Base-by-base conservation (phyloP, 1,140 invertebrate genomes). In the Macrobrachium rosenbergii region DNA sequence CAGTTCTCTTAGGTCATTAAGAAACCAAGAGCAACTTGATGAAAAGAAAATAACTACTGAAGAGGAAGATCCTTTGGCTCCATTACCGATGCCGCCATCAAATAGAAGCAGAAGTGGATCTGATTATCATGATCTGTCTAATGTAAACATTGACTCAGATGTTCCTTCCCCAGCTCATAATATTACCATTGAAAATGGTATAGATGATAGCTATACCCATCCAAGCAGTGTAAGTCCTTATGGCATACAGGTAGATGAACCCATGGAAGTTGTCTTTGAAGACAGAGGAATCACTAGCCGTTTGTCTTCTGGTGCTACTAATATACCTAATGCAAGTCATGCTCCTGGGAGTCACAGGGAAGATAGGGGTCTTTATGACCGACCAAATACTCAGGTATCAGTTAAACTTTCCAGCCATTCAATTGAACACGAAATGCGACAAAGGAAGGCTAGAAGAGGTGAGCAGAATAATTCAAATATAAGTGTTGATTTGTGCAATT, bases 41-140 rank as follows among this genome's bases (percentile, higher is more conserved):
- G 77, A 72, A 37, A 69, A 45, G 43, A 23, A 58, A 59, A 52
- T 52, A 10, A 52, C 52, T 5, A 52, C 52, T 12, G 58, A 87
- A 63, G 84, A 87, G 19, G 84, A 75, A 58, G 84, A 87, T 73
- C 84, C 84, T 21, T 58, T 87, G 79, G 84, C 78, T 45, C 60
- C 78, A n/a, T 17, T 81, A 58, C 64, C 75, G 19, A 12, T 82
- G 16, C 59, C 84, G 23, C 21, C 37, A 0, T 62, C 84, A 76
- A 80, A 28, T 60, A 73, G 60, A n/a, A 75, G 64, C 72, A 81
- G 78, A 64, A 72, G 37, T 23, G 63, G 58, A 21, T 43, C 77
- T 59, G 79, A 83, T 60, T 83, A 60, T 73, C 72, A 75, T 5
- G 72, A 76, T 62, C 21, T 52, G 12, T 60, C 82, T 10, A 83